Evolutionary conservation across 2,113 vertebrate species (phyloP).

Genomic region (Mixornis gularis): DNA sequence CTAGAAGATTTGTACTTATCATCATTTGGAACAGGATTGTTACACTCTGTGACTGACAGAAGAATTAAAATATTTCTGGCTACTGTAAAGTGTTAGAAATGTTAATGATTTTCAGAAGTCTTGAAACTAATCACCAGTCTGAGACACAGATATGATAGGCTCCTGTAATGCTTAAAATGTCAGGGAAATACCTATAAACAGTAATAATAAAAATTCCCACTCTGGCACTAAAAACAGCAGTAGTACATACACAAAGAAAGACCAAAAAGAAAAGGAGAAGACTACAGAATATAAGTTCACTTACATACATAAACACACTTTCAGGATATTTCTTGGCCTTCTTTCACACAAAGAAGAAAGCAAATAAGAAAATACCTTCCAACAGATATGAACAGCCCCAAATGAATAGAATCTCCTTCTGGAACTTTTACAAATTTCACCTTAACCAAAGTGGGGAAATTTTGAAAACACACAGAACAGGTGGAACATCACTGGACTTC

Average conservation of each 20-base stretch:
- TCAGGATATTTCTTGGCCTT: neutral
- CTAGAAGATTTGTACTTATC: constrained; percentile 62
- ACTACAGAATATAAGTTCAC: neutral
- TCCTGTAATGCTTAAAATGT: neutral
- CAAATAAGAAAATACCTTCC: neutral
- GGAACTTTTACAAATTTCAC: neutral
- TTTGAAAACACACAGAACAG: neutral
- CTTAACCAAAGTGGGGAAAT: neutral
- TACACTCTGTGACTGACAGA: constrained; percentile 49
- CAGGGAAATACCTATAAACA: neutral
- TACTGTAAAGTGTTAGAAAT: constrained; percentile 33
- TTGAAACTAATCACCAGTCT: neutral
- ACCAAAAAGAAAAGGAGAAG: neutral
- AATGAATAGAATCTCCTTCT: neutral
- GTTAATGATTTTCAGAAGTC: constrained; percentile 35
- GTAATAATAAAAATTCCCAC: neutral
- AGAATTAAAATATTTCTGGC: constrained; percentile 52
- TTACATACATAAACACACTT: neutral
- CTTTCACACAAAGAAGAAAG: neutral
- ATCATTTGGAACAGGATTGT: constrained; percentile 50
- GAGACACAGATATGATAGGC: neutral
- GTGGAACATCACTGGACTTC: neutral
- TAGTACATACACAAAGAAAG: neutral
- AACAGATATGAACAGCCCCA: neutral
- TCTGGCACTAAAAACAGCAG: neutral